Evolutionary conservation across 2,113 vertebrate genomes (phyloP).

Genomic region (cattle (Bos taurus)): ARS-UCD2.0 NC_037357.1:85918001-85918500

Average conservation of each 20-base stretch:
- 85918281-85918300: neutral
- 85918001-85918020: neutral
- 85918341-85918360: neutral
- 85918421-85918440: neutral
- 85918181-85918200: neutral
- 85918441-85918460: neutral
- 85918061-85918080: neutral
- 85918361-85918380: neutral
- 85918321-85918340: constrained; percentile 6
- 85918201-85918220: neutral
- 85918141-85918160: constrained; percentile 17
- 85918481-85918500: constrained; percentile 17
- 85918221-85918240: neutral
- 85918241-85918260: neutral
- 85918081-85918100: neutral
- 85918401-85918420: neutral
- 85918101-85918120: neutral
- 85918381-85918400: neutral
- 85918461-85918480: constrained; percentile 38
- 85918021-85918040: neutral
- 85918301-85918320: constrained; percentile 25
- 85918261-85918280: neutral
- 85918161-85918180: neutral
- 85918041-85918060: neutral
- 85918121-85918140: neutral